Evolutionary conservation across 2,888 invertebrate species (phyloP), one percentile per base, ranked within the genome.

Genomic region (Coelopa pilipes): DNA sequence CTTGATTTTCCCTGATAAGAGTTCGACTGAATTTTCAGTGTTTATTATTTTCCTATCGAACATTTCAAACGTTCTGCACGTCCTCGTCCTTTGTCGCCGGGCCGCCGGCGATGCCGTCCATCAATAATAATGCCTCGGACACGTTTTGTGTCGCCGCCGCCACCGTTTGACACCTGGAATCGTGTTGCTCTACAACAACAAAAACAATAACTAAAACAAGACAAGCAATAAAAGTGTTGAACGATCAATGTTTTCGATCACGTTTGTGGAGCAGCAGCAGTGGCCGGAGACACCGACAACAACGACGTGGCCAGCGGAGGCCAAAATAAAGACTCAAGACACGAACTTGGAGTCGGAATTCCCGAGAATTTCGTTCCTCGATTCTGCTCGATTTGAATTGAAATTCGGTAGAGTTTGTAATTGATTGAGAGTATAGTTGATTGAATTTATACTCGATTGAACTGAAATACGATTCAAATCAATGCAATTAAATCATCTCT

Each of bases 261-360:
- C 62, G 62, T 62, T 45, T 62, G 10, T 62, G 3, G 15, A 53
- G 53, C 53, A 53, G 10, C 13, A 53, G 15, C 3, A 53, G n/a
- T 11, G n/a, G n/a, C 53, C 3, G 15, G 53, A 53, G n/a, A 9
- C 53, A 49, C 49, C 49, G 13, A 49, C 53, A 13, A 53, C 2
- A 53, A 1, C 53, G 10, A 53, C 3, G 53, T 15, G 34, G 2
- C 53, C 53, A 53, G 13, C 10, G n/a, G 13, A 15, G 53, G 47
- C 59, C 57, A 34, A 47, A 65, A 63, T 57, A 75, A 72, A 69
- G 69, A 72, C 74, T 74, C 68, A 63, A 69, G 68, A 50, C 34
- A 59, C 74, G 24, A 72, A 72, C 63, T 34, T 47, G 9, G 2
- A 45, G 12, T 5, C 13, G 24, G 11, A 17, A 15, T 19, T 62